Percentiles rank a stretch among this genome's conserved stretches.
Conservation (phyloP, 2,888 invertebrate genomes). For the Stegana nigrithorax region DNA sequence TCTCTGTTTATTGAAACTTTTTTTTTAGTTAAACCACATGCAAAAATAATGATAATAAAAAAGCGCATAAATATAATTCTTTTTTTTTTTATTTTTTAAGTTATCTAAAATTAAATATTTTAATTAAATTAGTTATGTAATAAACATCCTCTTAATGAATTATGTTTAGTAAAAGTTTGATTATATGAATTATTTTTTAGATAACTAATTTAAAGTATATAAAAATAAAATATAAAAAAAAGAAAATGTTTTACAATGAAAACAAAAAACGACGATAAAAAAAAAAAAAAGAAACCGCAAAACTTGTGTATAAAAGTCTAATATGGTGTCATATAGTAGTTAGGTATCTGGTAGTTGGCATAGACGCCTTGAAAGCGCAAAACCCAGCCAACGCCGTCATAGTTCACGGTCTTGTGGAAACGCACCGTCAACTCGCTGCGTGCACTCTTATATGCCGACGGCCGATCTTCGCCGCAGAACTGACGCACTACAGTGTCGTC, state of each 20-base stretch:
- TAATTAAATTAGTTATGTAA: slow-evolving; percentile 33
- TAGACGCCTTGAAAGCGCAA: slow-evolving; percentile 52
- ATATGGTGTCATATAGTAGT: neutral
- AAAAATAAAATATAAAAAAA: slow-evolving; percentile 47
- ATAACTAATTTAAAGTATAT: slow-evolving; percentile 56
- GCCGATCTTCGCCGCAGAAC: slow-evolving; percentile 71
- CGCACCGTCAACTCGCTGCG: slow-evolving; percentile 73
- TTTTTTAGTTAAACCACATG: slow-evolving; percentile 25
- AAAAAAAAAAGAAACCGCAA: neutral
- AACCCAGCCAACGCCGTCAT: slow-evolving; percentile 77
- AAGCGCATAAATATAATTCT: neutral
- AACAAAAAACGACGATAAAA: slow-evolving; percentile 1
- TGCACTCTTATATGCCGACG: slow-evolving; percentile 71
- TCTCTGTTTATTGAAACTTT: slow-evolving; percentile 39
- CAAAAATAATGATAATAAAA: neutral
- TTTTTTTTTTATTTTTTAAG: slow-evolving; percentile 18
- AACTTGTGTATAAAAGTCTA: neutral
- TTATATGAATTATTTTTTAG: slow-evolving; percentile 53
- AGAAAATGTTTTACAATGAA: slow-evolving; percentile 2
- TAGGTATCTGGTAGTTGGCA: slow-evolving; percentile 27
- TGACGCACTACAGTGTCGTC: slow-evolving; percentile 64
- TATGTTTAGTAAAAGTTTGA: slow-evolving; percentile 34
- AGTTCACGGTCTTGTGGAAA: slow-evolving; percentile 76
- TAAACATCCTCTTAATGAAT: slow-evolving; percentile 12
- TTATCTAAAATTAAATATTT: slow-evolving; percentile 17